Conservation (phyloP, 2,113 vertebrate genomes). For the Carettochelys insculpta region DNA sequence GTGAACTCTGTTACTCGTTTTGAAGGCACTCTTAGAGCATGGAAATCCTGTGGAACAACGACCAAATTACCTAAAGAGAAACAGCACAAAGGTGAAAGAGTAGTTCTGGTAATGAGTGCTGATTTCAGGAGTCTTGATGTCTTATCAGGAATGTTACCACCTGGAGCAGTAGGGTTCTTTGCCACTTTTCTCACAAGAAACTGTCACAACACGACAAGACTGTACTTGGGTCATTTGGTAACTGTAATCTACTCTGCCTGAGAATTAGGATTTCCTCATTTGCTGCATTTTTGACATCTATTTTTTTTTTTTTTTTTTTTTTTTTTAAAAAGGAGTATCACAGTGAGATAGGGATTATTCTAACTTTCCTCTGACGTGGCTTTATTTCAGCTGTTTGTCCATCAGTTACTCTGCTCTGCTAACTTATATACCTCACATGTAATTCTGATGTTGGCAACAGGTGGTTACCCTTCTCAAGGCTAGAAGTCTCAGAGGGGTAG, state of each 20-base stretch:
- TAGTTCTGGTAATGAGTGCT: background rate
- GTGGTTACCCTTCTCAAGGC: background rate
- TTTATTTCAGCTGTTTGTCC: background rate
- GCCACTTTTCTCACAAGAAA: background rate
- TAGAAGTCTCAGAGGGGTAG: too few relatives aligned
- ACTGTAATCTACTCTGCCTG: background rate
- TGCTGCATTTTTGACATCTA: background rate
- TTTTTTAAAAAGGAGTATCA: background rate
- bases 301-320: background rate
- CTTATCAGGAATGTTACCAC: background rate
- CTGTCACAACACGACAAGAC: background rate
- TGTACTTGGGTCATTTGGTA: background rate
- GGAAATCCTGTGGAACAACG: background rate
- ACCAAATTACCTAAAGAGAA: background rate
- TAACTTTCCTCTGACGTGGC: background rate
- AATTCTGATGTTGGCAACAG: background rate
- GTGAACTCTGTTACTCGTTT: background rate
- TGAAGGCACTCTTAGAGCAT: background rate
- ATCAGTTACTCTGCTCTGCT: background rate
- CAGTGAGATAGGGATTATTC: background rate
- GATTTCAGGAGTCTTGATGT: background rate
- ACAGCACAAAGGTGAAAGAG: background rate
- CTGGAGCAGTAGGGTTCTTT: background rate
- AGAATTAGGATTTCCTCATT: background rate
- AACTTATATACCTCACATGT: background rate